Evolutionary conservation across 1,140 invertebrate genomes (phyloP).

Genomic region (Drosophila auraria): DNA sequence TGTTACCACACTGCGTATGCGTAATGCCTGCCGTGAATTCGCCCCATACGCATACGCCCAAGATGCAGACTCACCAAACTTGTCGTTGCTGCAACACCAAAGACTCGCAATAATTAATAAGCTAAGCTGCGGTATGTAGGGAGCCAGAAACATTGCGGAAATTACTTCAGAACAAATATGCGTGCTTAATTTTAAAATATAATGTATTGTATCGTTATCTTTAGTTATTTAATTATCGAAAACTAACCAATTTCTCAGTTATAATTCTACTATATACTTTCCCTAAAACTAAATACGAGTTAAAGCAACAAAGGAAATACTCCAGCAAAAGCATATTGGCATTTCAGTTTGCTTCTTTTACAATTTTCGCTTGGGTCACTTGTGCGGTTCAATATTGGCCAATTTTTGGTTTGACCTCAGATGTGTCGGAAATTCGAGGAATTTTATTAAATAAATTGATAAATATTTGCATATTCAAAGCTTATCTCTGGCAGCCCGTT

Average conservation of each 20-base stretch:
- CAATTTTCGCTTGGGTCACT: conserved; percentile 10
- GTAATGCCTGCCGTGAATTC: conserved; percentile 47
- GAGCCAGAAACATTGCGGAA: not conserved
- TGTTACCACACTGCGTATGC: conserved; percentile 68
- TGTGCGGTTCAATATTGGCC: conserved; percentile 13
- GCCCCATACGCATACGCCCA: not conserved
- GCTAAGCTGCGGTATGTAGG: not conserved
- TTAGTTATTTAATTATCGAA: too few species aligned
- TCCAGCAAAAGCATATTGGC: not conserved
- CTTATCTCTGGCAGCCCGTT: not conserved
- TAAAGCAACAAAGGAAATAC: not conserved
- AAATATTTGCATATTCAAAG: conserved; percentile 15
- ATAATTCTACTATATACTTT: not conserved
- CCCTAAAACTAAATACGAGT: too few species aligned
- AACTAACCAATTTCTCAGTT: too few species aligned
- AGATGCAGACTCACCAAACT: conserved; percentile 41
- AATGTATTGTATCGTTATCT: too few species aligned
- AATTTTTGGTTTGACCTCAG: conserved; percentile 2
- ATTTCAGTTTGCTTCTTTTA: not conserved
- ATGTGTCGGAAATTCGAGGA: conserved; percentile 1
- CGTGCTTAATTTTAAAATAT: too few species aligned
- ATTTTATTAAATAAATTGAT: conserved; percentile 15
- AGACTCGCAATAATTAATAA: conserved; percentile 60
- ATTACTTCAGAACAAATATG: not conserved
- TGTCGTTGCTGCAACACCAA: conserved; percentile 46